Percentiles rank a stretch among this genome's conserved stretches.
phyloP scores from a whole-genome alignment of 2,797 vertebrate species.

The Enteromius afrohamiltoni region DNA sequence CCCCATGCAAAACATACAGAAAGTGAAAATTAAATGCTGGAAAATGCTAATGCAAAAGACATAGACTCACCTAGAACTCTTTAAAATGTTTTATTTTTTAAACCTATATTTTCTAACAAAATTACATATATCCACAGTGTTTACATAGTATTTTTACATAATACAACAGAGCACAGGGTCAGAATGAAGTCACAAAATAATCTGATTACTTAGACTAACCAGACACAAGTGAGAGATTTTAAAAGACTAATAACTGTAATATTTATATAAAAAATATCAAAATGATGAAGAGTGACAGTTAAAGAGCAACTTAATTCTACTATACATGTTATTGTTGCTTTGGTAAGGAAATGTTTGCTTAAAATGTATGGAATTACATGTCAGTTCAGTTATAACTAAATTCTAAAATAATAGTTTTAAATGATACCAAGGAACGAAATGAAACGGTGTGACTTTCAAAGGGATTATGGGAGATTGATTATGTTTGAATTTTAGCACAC shows the following conservation, averaged over 20 bases:
- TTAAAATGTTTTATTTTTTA: constrained; percentile 30
- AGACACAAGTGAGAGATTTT: constrained; percentile 28
- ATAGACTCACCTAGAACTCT: background rate
- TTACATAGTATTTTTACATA: constrained; percentile 47
- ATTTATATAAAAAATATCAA: constrained; percentile 5
- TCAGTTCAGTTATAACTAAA: background rate
- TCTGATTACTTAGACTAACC: constrained; percentile 1
- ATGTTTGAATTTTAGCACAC: constrained; percentile 4
- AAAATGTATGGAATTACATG: background rate
- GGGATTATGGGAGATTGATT: background rate
- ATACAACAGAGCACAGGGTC: constrained; percentile 43
- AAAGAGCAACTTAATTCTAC: constrained; percentile 7
- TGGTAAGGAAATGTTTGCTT: constrained; percentile 25
- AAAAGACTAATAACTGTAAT: constrained; percentile 16
- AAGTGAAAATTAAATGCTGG: background rate
- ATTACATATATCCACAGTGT: constrained; percentile 42
- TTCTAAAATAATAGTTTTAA: constrained; percentile 18
- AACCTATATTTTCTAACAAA: constrained; percentile 55
- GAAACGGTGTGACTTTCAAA: background rate
- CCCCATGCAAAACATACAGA: background rate
- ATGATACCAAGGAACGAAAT: background rate
- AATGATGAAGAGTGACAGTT: constrained; percentile 1
- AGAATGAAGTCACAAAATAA: constrained; percentile 39
- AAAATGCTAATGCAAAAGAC: constrained; percentile 23
- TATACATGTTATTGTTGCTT: constrained; percentile 11